phyloP scores from a whole-genome alignment of 2,888 invertebrate genomes.

The Smittia sp. region DNA sequence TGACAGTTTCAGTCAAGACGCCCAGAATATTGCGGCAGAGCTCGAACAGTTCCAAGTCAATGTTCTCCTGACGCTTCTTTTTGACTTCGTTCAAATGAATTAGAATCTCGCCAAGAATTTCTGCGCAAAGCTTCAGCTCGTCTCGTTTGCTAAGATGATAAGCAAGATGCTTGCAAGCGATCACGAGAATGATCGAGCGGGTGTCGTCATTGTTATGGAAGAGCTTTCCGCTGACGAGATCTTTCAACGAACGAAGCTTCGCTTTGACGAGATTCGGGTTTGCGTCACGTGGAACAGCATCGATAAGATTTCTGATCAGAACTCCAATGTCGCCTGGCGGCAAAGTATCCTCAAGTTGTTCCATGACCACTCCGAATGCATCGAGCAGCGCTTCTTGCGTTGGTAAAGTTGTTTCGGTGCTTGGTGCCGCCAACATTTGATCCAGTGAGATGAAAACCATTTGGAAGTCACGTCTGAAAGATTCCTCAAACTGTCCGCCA shows the following conservation, averaged over 20 bases:
- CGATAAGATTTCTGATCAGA: constrained; percentile 74
- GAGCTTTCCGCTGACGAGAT: constrained; percentile 70
- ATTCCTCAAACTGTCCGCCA: constrained; percentile 84
- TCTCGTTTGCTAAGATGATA: constrained; percentile 78
- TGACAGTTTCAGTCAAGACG: constrained; percentile 80
- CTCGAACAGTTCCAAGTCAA: constrained; percentile 50
- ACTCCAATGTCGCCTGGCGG: constrained; percentile 76
- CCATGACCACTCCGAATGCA: constrained; percentile 79
- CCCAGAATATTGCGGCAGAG: constrained; percentile 51
- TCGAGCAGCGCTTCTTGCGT: constrained; percentile 79
- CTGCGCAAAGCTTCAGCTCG: constrained; percentile 79
- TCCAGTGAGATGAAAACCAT: constrained; percentile 77
- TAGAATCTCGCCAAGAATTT: constrained; percentile 82
- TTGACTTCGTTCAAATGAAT: constrained; percentile 56
- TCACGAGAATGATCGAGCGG: constrained; percentile 75
- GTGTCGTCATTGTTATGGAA: constrained; percentile 70
- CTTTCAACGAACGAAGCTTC: constrained; percentile 77
- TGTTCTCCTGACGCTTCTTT: constrained; percentile 56
- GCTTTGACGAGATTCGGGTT: constrained; percentile 72
- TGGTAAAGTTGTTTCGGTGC: constrained; percentile 70
- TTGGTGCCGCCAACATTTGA: constrained; percentile 68
- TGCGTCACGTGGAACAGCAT: constrained; percentile 59
- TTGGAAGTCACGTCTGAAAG: constrained; percentile 77
- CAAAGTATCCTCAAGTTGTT: constrained; percentile 72
- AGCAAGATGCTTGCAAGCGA: constrained; percentile 81